Conservation (phyloP, 2,113 vertebrate genomes). For the Phalacrocorax aristotelis region DNA sequence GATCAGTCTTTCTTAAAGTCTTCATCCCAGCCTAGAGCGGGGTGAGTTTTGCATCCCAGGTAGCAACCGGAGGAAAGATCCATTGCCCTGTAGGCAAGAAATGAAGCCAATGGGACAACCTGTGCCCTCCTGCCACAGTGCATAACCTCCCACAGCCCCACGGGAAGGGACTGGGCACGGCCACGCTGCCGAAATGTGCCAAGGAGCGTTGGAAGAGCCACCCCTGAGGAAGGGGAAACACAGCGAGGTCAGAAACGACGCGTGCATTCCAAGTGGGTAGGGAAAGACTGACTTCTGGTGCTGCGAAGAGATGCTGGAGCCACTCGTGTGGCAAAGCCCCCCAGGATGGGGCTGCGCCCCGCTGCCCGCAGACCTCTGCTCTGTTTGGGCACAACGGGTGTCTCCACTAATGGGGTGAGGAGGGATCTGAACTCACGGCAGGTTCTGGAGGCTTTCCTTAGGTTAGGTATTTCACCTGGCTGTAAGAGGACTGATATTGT, state of each 20-base stretch:
- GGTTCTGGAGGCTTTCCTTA: neutral
- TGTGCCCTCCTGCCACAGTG: neutral
- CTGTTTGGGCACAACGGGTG: neutral
- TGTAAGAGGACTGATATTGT: neutral
- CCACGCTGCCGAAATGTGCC: neutral
- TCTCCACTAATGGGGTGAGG: neutral
- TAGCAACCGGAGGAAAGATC: neutral
- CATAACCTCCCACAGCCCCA: neutral
- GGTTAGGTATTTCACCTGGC: neutral
- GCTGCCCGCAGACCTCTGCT: fast-evolving
- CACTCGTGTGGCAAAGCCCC: neutral
- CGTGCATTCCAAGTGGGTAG: neutral
- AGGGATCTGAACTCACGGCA: neutral
- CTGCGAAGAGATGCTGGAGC: neutral
- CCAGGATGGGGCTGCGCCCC: neutral
- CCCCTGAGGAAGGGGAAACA: neutral
- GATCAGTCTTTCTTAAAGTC: neutral
- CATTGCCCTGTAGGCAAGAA: neutral
- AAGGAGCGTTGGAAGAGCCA: neutral
- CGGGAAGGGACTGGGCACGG: neutral
- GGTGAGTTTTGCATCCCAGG: neutral
- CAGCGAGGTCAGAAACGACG: neutral
- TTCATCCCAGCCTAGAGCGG: neutral
- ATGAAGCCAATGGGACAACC: neutral
- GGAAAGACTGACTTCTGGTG: neutral